Evolutionary conservation across 2,113 vertebrate species (phyloP), one percentile per base, ranked within the genome.

Genomic region (Hippolais icterina): DNA sequence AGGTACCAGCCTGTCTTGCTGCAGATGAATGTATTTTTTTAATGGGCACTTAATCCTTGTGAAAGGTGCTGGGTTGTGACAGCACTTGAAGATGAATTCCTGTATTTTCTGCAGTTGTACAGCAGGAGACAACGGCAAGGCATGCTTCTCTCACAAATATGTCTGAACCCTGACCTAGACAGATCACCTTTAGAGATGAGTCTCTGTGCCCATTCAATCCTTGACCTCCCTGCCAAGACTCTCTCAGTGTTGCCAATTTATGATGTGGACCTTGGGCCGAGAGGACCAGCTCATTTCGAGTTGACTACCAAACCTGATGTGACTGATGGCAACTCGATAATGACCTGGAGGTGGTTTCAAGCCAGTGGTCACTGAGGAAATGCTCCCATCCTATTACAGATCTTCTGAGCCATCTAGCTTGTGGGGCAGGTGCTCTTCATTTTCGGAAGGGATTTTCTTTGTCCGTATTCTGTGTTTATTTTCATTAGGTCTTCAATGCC

Each of bases 11-110:
- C 66, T 86, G 56, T 93, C 86, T 66, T 96, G 31, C 84, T 90
- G 68, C 74, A 88, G 93, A 94, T 95, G 57, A 92, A 93, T 84
- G 66, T 83, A 64, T 63, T 74, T 92, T 97, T 96, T 93, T 94
- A 97, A 96, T 96, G 87, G 94, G 77, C 77, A 87, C 82, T 96
- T 94, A 97, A 95, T 97, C 92, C 92, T 96, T 83, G 61, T 83
- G 94, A 90, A 66, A 81, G 76, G 60, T 95, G 76, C 66, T 94
- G 74, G 80, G 25, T 52, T 75, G 84, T 93, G 94, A 96, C 96
- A 96, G 89, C 70, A 25, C 28, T 87, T 65, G 59, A 93, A 85
- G 89, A 97, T 96, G 69, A 92, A 96, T 97, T 93, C 83, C 52
- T 85, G 49, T 77, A 78, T 96, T 95, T 97, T 93, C 82, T 83